Conservation (phyloP, 2,113 vertebrate species). For the Bubalus kerabau region DNA sequence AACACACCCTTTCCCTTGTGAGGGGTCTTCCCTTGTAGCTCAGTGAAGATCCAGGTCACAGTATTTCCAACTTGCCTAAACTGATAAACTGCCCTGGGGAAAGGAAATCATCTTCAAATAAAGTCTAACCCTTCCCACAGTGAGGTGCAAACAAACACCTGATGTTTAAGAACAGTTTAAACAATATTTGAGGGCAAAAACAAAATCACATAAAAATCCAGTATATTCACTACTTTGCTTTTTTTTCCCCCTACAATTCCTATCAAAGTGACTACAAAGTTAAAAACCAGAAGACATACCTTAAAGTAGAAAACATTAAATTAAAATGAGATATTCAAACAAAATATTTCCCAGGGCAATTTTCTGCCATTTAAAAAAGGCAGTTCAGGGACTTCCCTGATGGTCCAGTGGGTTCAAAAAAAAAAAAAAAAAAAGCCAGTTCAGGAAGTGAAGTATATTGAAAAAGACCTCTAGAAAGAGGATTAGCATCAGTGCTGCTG, state of each 20-base stretch:
- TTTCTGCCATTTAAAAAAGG: neutral
- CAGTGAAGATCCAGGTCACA: neutral
- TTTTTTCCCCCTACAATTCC: neutral
- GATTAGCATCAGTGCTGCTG: neutral
- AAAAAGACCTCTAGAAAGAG: neutral
- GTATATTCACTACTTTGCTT: neutral
- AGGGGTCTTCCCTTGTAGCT: neutral
- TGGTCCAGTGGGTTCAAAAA: neutral
- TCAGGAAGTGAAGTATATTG: neutral
- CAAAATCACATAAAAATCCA: conserved; percentile 1
- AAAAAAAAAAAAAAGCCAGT: neutral
- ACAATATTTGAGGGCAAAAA: neutral
- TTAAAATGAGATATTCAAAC: neutral
- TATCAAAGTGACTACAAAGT: conserved; percentile 8
- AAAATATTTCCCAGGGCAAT: conserved; percentile 20
- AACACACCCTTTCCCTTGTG: neutral
- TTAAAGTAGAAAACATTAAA: neutral
- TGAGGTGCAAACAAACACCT: neutral
- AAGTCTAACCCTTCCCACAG: neutral
- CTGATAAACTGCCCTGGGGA: neutral
- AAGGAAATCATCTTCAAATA: neutral
- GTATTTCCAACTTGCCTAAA: neutral
- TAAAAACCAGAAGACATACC: neutral
- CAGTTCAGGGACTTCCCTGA: neutral
- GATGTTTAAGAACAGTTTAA: neutral